These are phyloP conservation scores for Callipepla californica DNA, from an alignment of 2,113 vertebrate genomes.

Conservation along the genomic window DNA sequence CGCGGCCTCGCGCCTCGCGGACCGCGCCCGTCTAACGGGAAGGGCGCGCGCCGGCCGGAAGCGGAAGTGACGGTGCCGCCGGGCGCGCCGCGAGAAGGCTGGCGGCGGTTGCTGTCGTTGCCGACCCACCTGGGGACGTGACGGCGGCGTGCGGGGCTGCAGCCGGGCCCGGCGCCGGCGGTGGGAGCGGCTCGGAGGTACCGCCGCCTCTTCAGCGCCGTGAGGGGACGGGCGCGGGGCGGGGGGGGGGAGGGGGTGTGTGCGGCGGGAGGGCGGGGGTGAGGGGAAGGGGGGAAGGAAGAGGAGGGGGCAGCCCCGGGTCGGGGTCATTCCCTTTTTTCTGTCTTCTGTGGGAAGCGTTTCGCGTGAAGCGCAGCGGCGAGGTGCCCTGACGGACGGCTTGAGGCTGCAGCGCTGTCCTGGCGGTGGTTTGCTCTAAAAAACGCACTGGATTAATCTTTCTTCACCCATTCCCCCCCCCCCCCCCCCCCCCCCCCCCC, in stretches of 20 bases:
- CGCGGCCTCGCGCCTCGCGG: background rate
- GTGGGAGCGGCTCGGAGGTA: background rate
- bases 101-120: background rate
- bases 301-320: too few species aligned
- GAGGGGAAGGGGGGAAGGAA: too few species aligned
- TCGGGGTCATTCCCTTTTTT: background rate
- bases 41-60: background rate
- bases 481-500: rapidly evolving
- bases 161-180: too few species aligned
- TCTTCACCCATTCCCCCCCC: rapidly evolving
- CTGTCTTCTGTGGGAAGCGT: background rate
- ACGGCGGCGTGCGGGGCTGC: background rate
- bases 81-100: background rate
- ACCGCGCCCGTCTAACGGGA: background rate
- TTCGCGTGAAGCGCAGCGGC: rapidly evolving
- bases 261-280: background rate
- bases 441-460: background rate
- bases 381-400: background rate
- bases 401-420: background rate
- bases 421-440: rapidly evolving
- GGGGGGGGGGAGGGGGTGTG: background rate
- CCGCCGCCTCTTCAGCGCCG: background rate
- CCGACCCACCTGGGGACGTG: background rate
- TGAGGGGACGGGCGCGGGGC: background rate
- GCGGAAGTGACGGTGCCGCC: background rate